phyloP scores from a whole-genome alignment of 1,140 invertebrate species.

The Drosophila mauritiana region DNA sequence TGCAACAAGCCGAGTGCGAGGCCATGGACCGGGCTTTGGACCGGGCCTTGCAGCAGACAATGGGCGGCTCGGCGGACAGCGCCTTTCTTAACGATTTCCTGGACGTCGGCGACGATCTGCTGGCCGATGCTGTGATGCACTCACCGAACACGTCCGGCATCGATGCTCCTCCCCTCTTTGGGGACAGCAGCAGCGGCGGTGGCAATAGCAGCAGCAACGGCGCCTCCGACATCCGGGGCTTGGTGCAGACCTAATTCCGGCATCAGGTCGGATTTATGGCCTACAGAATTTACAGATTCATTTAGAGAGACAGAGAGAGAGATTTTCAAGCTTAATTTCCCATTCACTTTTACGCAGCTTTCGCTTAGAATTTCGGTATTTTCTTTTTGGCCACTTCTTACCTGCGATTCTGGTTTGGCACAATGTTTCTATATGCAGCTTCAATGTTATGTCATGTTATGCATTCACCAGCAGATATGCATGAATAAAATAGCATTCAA shows the following conservation, averaged over 20 bases:
- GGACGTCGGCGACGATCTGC: conserved; percentile 74
- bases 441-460: conserved; percentile 25
- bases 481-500: conserved; percentile 27
- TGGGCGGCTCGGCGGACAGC: conserved; percentile 87
- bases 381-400: conserved; percentile 23
- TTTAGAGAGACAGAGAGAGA: conserved; percentile 17
- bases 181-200: conserved; percentile 69
- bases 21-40: conserved; percentile 93
- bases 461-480: conserved; percentile 27
- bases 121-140: conserved; percentile 72
- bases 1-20: conserved; percentile 92
- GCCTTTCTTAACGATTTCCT: conserved; percentile 79
- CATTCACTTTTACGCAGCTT: conserved; percentile 46
- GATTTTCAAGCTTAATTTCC: conserved; percentile 38
- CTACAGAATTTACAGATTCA: conserved; percentile 6
- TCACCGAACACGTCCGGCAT: conserved; percentile 77
- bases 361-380: conserved; percentile 34
- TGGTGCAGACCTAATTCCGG: conserved; percentile 73
- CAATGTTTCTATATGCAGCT: conserved; percentile 49
- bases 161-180: conserved; percentile 73
- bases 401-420: conserved; percentile 40
- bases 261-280: conserved; percentile 5
- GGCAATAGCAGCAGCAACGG: conserved; percentile 60
- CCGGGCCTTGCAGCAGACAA: conserved; percentile 91
- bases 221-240: conserved; percentile 71